phyloP scores from a whole-genome alignment of 1,140 invertebrate genomes.

The Archivesica marissinica region DNA sequence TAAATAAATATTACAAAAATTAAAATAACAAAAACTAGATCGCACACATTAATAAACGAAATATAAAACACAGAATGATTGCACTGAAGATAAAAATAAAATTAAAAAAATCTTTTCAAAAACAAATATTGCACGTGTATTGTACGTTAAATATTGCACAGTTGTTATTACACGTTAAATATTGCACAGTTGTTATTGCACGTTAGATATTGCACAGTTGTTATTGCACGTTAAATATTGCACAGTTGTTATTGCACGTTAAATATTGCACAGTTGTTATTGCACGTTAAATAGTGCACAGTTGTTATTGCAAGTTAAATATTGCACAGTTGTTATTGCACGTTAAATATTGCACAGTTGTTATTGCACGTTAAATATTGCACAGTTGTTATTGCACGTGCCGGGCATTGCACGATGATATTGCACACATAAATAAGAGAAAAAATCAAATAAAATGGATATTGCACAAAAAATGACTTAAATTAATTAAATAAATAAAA shows the following conservation, averaged over 20 bases:
- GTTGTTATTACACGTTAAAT: too few species aligned
- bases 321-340: slow-evolving; percentile 49
- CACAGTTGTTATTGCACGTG: slow-evolving; percentile 50
- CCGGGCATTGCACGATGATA: slow-evolving; percentile 23
- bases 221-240: too few species aligned
- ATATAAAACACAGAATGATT: slow-evolving; percentile 8
- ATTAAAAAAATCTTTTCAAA: background rate
- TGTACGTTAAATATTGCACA: too few species aligned
- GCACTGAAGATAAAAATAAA: slow-evolving; percentile 18
- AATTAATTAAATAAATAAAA: slow-evolving; percentile 12
- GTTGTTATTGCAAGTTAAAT: slow-evolving; percentile 28
- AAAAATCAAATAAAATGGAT: background rate
- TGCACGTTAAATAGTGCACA: background rate
- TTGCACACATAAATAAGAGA: slow-evolving; percentile 25
- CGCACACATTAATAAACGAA: slow-evolving; percentile 26
- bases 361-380: slow-evolving; percentile 53
- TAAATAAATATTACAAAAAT: slow-evolving; percentile 25
- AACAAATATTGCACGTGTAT: background rate
- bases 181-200: too few species aligned
- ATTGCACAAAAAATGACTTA: slow-evolving; percentile 53
- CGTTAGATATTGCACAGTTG: too few species aligned
- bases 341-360: too few species aligned
- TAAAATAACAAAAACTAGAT: slow-evolving; percentile 19
- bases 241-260: too few species aligned
- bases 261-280: too few species aligned